A percentile compares a stretch with the other conserved stretches of the same genome.
Conservation (phyloP, 2,797 vertebrate genomes). For the Pyrocephalus nanus region DNA sequence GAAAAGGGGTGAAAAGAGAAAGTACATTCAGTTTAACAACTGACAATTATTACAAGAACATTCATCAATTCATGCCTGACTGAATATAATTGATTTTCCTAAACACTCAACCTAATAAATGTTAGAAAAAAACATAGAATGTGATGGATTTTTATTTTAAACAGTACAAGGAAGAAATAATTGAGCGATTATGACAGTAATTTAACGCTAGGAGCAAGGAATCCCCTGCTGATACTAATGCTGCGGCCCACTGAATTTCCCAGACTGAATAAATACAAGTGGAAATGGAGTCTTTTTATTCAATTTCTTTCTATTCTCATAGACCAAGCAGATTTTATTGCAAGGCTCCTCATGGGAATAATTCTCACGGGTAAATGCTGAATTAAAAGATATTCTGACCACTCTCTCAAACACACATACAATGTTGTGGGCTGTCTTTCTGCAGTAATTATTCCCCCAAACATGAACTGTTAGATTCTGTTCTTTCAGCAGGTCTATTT, state of each 20-base stretch:
- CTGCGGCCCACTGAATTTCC: slow-evolving; percentile 85
- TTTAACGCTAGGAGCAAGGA: slow-evolving; percentile 88
- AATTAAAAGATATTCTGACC: slow-evolving; percentile 78
- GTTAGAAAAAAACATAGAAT: slow-evolving; percentile 81
- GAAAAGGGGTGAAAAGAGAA: slow-evolving; percentile 77
- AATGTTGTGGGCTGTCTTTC: slow-evolving; percentile 64
- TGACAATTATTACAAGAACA: slow-evolving; percentile 87
- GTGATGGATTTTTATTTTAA: slow-evolving; percentile 89
- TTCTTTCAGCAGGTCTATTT: slow-evolving; percentile 54
- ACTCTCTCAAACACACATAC: slow-evolving; percentile 64
- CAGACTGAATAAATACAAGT: slow-evolving; percentile 85
- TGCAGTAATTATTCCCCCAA: slow-evolving; percentile 50
- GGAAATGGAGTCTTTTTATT: slow-evolving; percentile 85
- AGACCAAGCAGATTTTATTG: slow-evolving; percentile 81
- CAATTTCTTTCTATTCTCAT: slow-evolving; percentile 84
- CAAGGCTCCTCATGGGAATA: slow-evolving; percentile 78
- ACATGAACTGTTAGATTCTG: slow-evolving; percentile 24
- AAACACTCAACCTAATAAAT: slow-evolving; percentile 89
- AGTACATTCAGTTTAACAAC: slow-evolving; percentile 83
- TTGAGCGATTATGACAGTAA: slow-evolving; percentile 90
- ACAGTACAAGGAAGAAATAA: slow-evolving; percentile 89
- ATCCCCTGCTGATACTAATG: slow-evolving; percentile 86
- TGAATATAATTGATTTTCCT: slow-evolving; percentile 88
- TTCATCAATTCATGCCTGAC: slow-evolving; percentile 86
- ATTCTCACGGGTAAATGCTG: slow-evolving; percentile 79